Conservation (phyloP, 2,113 vertebrate species). For the Osmerus mordax region DNA sequence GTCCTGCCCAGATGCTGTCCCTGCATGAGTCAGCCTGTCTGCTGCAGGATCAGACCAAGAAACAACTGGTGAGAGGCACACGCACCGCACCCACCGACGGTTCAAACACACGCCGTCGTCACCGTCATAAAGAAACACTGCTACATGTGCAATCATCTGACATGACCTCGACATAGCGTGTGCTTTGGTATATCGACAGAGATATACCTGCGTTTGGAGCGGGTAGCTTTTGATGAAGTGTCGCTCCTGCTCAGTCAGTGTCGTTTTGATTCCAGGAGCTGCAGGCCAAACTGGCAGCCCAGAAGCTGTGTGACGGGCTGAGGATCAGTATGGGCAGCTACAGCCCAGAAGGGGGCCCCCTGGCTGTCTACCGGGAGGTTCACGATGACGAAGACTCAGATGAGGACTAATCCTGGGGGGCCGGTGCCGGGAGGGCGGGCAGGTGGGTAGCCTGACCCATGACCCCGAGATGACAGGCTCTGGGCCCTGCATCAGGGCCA, state of each 20-base stretch:
- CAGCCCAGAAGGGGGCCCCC: slow-evolving; percentile 76
- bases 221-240: slow-evolving; percentile 53
- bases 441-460: slow-evolving; percentile 41
- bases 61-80: slow-evolving; percentile 75
- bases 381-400: slow-evolving; percentile 80
- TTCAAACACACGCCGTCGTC: neutral
- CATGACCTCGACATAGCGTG: neutral
- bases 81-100: neutral
- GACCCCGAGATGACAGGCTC: slow-evolving; percentile 48
- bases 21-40: slow-evolving; percentile 82
- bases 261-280: slow-evolving; percentile 76
- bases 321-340: slow-evolving; percentile 80
- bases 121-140: neutral
- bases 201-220: slow-evolving; percentile 34
- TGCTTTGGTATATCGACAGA: neutral
- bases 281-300: slow-evolving; percentile 87
- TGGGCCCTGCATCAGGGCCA: slow-evolving; percentile 52
- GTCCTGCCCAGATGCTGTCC: slow-evolving; percentile 77
- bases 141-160: neutral
- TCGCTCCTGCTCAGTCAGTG: slow-evolving; percentile 32
- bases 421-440: slow-evolving; percentile 43
- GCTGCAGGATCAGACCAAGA: slow-evolving; percentile 78
- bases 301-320: slow-evolving; percentile 85
- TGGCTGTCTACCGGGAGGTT: slow-evolving; percentile 80
- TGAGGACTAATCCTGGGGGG: slow-evolving; percentile 70